Evolutionary conservation across 2,888 invertebrate genomes (phyloP).

Genomic region (Drosophila diplacantha): DNA sequence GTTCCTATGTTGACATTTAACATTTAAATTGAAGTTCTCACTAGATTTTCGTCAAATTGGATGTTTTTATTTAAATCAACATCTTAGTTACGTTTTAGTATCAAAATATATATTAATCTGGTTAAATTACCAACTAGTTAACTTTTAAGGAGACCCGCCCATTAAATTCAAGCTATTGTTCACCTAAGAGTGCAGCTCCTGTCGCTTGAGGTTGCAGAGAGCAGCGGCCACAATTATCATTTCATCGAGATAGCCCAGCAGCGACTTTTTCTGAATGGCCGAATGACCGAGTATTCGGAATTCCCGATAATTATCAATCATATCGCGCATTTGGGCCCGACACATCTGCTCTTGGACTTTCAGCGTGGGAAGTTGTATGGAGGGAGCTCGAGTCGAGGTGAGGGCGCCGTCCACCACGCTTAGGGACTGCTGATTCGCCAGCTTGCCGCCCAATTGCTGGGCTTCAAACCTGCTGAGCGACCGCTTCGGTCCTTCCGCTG

Average conservation of each 20-base stretch:
- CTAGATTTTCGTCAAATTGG: neutral
- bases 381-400: conserved; percentile 66
- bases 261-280: conserved; percentile 69
- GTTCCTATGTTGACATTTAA: conserved; percentile 2
- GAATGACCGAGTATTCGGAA: conserved; percentile 74
- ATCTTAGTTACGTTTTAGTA: neutral
- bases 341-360: conserved; percentile 73
- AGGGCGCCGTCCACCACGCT: conserved; percentile 72
- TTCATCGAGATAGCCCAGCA: conserved; percentile 76
- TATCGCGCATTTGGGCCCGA: conserved; percentile 73
- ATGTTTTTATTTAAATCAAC: neutral
- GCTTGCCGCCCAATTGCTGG: conserved; percentile 62
- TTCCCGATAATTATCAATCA: conserved; percentile 71
- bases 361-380: conserved; percentile 71
- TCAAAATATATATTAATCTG: neutral
- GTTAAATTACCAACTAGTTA: neutral
- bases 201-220: conserved; percentile 75
- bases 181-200: conserved; percentile 36
- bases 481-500: conserved; percentile 28
- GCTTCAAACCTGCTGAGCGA: conserved; percentile 63
- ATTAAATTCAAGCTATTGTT: neutral
- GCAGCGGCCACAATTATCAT: conserved; percentile 75
- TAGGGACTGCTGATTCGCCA: conserved; percentile 72
- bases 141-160: conserved; percentile 22
- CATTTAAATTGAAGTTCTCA: neutral